Percentiles rank a stretch among this genome's conserved stretches.
These are phyloP conservation scores for Ctenicera cuprea DNA, from an alignment of 2,888 invertebrate genomes.

Conservation along the genomic window DNA sequence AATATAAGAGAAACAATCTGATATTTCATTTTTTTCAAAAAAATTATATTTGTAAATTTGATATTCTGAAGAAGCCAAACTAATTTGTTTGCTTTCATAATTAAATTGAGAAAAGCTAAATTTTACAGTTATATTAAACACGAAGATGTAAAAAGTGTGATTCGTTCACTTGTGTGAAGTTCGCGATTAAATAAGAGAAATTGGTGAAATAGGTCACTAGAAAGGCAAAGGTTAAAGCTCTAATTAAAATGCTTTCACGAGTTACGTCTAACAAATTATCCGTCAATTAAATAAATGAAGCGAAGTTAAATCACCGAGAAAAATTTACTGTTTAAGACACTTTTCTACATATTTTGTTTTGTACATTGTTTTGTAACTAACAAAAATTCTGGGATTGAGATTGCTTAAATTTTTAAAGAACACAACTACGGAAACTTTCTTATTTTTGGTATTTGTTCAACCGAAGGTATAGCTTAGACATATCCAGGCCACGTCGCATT, in stretches of 20 bases:
- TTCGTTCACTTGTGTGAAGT: slow-evolving; percentile 16
- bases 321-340: slow-evolving; percentile 6
- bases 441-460: slow-evolving; percentile 40
- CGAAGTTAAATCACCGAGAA: slow-evolving; percentile 18
- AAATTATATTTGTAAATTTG: too few species aligned
- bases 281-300: slow-evolving; percentile 27
- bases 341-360: neutral
- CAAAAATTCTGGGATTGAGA: neutral
- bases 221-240: slow-evolving; percentile 25
- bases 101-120: too few species aligned
- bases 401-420: slow-evolving; percentile 27
- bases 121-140: too few species aligned
- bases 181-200: slow-evolving; percentile 20
- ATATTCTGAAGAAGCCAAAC: too few species aligned
- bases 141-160: slow-evolving; percentile 1
- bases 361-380: neutral
- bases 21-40: too few species aligned
- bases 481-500: slow-evolving; percentile 44
- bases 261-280: slow-evolving; percentile 17
- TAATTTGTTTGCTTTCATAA: too few species aligned
- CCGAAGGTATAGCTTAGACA: slow-evolving; percentile 35
- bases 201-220: slow-evolving; percentile 13
- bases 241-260: slow-evolving; percentile 27
- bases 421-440: slow-evolving; percentile 22
- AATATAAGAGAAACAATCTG: too few species aligned